Conservation (phyloP, 2,797 vertebrate species). For the Eulemur mongoz region DNA sequence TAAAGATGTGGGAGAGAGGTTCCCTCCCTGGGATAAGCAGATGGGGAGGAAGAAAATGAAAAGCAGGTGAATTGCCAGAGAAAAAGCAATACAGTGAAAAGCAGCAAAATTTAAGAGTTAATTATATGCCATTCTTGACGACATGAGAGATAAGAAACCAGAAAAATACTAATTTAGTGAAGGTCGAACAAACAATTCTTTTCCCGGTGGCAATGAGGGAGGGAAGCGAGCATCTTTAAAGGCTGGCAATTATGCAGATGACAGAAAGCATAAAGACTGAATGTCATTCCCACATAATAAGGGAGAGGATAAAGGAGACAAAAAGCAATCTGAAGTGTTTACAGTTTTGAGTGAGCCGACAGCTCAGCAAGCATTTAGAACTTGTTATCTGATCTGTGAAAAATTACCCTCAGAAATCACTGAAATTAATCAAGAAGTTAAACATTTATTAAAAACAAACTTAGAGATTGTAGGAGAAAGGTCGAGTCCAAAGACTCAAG, state of each 20-base stretch:
- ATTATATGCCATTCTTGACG: conserved; percentile 2
- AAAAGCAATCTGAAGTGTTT: conserved; percentile 21
- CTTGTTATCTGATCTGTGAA: conserved; percentile 58
- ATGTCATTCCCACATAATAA: background rate
- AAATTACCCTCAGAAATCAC: conserved; percentile 66
- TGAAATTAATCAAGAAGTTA: conserved; percentile 80
- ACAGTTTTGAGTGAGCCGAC: background rate
- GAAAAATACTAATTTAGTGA: conserved; percentile 54
- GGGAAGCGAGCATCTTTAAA: conserved; percentile 15
- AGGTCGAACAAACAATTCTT: conserved; percentile 46
- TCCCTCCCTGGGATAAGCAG: background rate
- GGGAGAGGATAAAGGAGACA: background rate
- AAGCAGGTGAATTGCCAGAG: conserved; percentile 51
- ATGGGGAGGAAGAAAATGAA: conserved; percentile 36
- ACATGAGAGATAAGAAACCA: conserved; percentile 26
- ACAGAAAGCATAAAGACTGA: conserved; percentile 24
- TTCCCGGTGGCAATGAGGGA: conserved; percentile 15
- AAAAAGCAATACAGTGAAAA: background rate
- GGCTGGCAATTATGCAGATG: conserved; percentile 30
- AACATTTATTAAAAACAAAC: conserved; percentile 83
- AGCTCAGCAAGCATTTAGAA: background rate
- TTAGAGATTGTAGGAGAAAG: conserved; percentile 72
- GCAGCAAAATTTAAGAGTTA: background rate
- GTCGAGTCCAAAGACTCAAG: conserved; percentile 65
- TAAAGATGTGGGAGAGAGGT: conserved; percentile 36